A percentile compares a stretch with the other conserved stretches of the same genome.
These are phyloP conservation scores for Eueremaeus valkanovi DNA, from an alignment of 2,888 invertebrate genomes.

Conservation along the genomic window DNA sequence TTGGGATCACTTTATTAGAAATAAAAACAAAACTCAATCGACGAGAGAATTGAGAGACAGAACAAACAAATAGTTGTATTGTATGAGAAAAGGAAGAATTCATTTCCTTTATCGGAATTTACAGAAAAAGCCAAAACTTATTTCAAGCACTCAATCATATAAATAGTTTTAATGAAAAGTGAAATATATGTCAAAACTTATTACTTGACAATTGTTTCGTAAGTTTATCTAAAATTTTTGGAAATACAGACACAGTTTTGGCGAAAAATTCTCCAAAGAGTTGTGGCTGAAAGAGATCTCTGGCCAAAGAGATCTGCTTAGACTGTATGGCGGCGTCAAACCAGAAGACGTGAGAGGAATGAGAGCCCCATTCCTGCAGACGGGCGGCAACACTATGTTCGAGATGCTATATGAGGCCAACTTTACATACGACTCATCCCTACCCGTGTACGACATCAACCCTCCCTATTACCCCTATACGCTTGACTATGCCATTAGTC, in stretches of 20 bases:
- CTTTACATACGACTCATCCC: constrained; percentile 91
- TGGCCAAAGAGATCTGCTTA: constrained; percentile 85
- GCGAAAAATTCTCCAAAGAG: constrained; percentile 89
- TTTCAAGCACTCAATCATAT: no score
- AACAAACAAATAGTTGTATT: no score
- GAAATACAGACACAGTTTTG: constrained; percentile 77
- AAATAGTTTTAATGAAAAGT: no score
- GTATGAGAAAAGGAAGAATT: no score
- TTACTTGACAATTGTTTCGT: no score
- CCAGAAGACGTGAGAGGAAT: constrained; percentile 88
- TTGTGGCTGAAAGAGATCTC: constrained; percentile 93
- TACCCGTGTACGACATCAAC: constrained; percentile 90
- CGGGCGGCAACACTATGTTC: constrained; percentile 95
- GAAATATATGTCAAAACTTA: no score
- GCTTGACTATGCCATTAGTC: constrained; percentile 87
- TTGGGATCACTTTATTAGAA: no score
- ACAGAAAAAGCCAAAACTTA: no score
- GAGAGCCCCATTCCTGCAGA: constrained; percentile 87
- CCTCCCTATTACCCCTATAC: constrained; percentile 96
- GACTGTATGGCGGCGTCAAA: constrained; percentile 76
- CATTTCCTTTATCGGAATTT: no score
- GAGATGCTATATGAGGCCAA: constrained; percentile 93
- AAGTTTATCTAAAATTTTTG: no score
- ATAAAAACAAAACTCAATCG: no score
- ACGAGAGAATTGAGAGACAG: no score